Percentiles rank a stretch among this genome's conserved stretches.
phyloP scores from a whole-genome alignment of 2,888 invertebrate genomes.

The Lottia gigantea region DNA sequence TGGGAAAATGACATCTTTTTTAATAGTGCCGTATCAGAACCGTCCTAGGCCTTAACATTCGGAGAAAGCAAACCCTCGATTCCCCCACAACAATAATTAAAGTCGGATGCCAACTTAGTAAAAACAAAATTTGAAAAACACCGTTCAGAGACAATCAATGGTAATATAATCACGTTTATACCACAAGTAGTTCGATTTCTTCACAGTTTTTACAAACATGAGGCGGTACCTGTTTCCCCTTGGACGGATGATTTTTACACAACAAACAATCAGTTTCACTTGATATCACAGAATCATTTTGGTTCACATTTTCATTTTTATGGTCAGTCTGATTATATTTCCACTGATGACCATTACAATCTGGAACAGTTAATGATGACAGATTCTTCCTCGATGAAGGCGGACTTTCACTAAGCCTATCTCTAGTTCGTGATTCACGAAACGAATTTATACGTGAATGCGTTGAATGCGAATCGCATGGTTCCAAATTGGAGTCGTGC shows the following conservation, averaged over 20 bases:
- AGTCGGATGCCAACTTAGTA: too few species aligned
- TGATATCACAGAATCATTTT: not conserved
- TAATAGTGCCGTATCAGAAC: too few species aligned
- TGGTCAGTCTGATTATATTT: not conserved
- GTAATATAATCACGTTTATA: too few species aligned
- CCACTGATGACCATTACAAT: conserved; percentile 1
- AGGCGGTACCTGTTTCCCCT: not conserved
- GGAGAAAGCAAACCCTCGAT: too few species aligned
- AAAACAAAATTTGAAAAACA: too few species aligned
- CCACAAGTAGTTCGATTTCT: too few species aligned
- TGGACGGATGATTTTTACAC: conserved; percentile 13
- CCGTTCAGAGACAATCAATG: too few species aligned
- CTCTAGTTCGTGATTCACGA: not conserved
- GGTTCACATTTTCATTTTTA: not conserved
- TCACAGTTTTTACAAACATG: too few species aligned
- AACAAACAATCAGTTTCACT: conserved; percentile 20
- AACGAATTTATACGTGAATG: not conserved
- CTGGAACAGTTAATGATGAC: not conserved
- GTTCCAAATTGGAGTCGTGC: conserved; percentile 4
- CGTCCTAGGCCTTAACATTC: too few species aligned
- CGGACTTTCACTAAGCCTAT: not conserved
- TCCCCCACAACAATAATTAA: too few species aligned
- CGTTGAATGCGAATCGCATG: not conserved
- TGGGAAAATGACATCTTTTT: too few species aligned
- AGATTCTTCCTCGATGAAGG: not conserved